Conservation (phyloP, 2,888 invertebrate species). For the Nephrocerus scutellatus region DNA sequence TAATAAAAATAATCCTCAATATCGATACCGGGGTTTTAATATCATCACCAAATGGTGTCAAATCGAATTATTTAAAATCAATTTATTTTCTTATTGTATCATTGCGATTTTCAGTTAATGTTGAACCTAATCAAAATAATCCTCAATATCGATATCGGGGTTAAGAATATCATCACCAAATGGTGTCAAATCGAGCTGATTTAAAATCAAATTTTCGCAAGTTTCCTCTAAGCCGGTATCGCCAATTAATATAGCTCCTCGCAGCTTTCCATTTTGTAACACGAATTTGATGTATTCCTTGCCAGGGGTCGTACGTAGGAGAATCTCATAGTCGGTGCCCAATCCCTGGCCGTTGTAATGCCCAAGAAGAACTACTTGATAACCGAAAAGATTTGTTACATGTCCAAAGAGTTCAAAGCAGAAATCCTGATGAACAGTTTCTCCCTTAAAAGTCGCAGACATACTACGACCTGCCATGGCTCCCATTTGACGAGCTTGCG, state of each 20-base stretch:
- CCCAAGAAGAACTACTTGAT: constrained; percentile 85
- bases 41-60: constrained; percentile 81
- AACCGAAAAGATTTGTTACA: constrained; percentile 90
- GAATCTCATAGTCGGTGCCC: constrained; percentile 70
- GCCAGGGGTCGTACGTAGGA: constrained; percentile 75
- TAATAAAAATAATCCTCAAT: constrained; percentile 99
- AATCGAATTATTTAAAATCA: constrained; percentile 90
- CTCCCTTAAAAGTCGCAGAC: constrained; percentile 53
- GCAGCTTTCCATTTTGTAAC: constrained; percentile 71
- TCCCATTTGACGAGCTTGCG: constrained; percentile 97
- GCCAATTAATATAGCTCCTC: constrained; percentile 92
- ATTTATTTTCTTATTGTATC: too few relatives aligned
- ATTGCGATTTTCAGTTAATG: too few relatives aligned
- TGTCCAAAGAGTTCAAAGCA: constrained; percentile 97
- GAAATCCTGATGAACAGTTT: constrained; percentile 77
- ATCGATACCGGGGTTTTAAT: constrained; percentile 89
- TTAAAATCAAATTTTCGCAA: constrained; percentile 94
- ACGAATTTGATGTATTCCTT: constrained; percentile 83
- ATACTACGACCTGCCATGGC: constrained; percentile 88
- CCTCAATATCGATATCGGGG: constrained; percentile 95
- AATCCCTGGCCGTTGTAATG: constrained; percentile 89
- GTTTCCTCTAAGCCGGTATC: constrained; percentile 97
- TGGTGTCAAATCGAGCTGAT: constrained; percentile 80
- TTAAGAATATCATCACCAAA: constrained; percentile 90
- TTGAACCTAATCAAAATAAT: constrained; percentile 91